Evolutionary conservation across 1,140 invertebrate species (phyloP).

Genomic region (Drosophila kohkoa): DNA sequence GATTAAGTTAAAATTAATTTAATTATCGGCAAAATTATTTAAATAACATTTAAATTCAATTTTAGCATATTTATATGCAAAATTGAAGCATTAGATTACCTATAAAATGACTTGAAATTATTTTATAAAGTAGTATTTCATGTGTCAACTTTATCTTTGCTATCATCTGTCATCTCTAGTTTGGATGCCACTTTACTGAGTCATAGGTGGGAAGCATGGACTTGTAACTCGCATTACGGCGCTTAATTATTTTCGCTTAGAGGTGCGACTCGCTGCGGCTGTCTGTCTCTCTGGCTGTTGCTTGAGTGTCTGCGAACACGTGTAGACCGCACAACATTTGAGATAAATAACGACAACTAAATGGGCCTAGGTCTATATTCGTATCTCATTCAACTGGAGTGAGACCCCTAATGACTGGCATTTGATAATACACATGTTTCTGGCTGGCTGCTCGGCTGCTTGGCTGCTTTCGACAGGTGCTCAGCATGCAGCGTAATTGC

Average conservation of each 20-base stretch:
- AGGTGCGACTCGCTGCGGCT: not conserved
- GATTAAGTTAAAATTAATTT: no score
- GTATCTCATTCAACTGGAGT: slow-evolving; percentile 12
- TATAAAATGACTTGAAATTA: no score
- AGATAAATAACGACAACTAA: slow-evolving; percentile 70
- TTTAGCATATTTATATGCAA: no score
- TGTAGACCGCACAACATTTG: slow-evolving; percentile 66
- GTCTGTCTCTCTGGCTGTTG: not conserved
- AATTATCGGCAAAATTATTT: no score
- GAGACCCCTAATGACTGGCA: slow-evolving; percentile 69
- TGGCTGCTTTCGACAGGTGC: slow-evolving; percentile 61
- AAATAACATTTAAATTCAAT: no score
- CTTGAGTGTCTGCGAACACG: slow-evolving; percentile 55
- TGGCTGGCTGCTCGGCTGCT: slow-evolving; percentile 7
- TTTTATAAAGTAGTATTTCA: no score
- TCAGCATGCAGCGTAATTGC: slow-evolving; percentile 67
- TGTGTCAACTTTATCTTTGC: no score
- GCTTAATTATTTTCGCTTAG: slow-evolving; percentile 76
- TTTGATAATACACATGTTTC: slow-evolving; percentile 81
- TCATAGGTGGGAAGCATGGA: slow-evolving; percentile 43
- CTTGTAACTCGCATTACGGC: slow-evolving; percentile 68
- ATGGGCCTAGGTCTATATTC: slow-evolving; percentile 8
- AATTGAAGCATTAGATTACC: no score
- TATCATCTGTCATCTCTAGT: slow-evolving; percentile 54
- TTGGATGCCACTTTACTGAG: not conserved